A percentile compares a stretch with the other conserved stretches of the same genome.
These are phyloP conservation scores for Allobates femoralis DNA, from an alignment of 2,797 vertebrate species.

Conservation along the genomic window DNA sequence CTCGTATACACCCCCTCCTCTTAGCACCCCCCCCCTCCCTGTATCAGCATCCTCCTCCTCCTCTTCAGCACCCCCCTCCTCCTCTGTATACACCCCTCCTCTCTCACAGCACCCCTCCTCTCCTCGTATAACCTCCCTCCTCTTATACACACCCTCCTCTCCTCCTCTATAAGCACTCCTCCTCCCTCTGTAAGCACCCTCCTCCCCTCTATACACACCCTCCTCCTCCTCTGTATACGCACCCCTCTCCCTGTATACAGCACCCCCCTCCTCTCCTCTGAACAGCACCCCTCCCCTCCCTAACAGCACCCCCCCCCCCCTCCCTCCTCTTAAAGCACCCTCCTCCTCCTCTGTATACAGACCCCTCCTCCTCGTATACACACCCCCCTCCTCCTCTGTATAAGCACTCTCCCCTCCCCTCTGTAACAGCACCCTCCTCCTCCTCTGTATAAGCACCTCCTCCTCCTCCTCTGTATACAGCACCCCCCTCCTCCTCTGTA, in stretches of 20 bases:
- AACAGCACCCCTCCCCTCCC: background rate
- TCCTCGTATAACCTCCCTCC: too few species aligned
- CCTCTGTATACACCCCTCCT: too few species aligned
- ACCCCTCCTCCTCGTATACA: too few species aligned
- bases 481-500: too few species aligned
- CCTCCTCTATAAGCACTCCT: background rate
- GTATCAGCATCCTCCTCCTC: too few species aligned
- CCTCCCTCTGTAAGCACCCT: too few species aligned
- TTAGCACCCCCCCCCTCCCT: too few species aligned
- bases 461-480: background rate
- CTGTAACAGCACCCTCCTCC: too few species aligned
- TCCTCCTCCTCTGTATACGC: background rate
- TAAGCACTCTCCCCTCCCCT: background rate
- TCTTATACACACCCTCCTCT: background rate
- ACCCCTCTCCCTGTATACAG: background rate
- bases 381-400: background rate
- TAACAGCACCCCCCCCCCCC: background rate
- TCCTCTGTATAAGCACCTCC: too few species aligned
- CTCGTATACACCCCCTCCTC: too few species aligned
- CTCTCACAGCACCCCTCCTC: too few species aligned
- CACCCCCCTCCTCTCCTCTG: background rate
- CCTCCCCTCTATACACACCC: background rate
- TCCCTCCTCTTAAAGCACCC: background rate
- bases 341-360: background rate
- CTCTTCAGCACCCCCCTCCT: too few species aligned